Base-by-base conservation (phyloP, 2,888 invertebrate species). In the Phragmatobia fuliginosa region DNA sequence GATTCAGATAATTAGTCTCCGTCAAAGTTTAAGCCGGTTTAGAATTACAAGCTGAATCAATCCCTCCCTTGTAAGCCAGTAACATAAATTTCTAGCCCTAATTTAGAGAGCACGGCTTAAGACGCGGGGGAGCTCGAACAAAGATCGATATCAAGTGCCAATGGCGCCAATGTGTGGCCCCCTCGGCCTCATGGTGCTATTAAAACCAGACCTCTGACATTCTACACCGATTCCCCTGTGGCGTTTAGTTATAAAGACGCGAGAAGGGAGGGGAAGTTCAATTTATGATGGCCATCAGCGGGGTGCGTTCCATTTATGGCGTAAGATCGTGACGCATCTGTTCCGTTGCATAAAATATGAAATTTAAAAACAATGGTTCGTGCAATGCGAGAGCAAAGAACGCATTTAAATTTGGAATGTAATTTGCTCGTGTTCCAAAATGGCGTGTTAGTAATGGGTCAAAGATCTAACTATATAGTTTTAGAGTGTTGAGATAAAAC, bases 91-190 rank as follows among this genome's bases (percentile, higher is more conserved):
- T 84, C 89, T 89, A 88, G 89, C 89, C 89, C 91, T 91, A 92
- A 93, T 92, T 92, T 91, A 85, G 80, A 82, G 82, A 82, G 80
- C 80, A 82, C 73, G 73, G 91, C 90, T 91, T 88, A 89, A 92
- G 91, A 90, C 91, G 90, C 91, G 87, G 90, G 94, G 93, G 94
- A 93, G 90, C 86, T 62, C 70, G 85, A 87, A 89, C 91, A 90
- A 90, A 94, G 94, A 94, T 94, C 94, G 93, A 94, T 94, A 94
- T 92, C 92, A 90, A 91, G 89, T 90, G 91, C 89, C 89, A 86
- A 88, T 90, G 90, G 91, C 92, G 91, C 90, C 90, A 88, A 90
- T 92, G 91, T 91, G 89, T 90, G 89, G 86, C 85, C 90, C 91
- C 91, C 92, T 88, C 87, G 82, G 84, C 82, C 86, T 81, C 85